Evolutionary conservation across 2,797 vertebrate species (phyloP).

Genomic region (Ibycter americanus): DNA sequence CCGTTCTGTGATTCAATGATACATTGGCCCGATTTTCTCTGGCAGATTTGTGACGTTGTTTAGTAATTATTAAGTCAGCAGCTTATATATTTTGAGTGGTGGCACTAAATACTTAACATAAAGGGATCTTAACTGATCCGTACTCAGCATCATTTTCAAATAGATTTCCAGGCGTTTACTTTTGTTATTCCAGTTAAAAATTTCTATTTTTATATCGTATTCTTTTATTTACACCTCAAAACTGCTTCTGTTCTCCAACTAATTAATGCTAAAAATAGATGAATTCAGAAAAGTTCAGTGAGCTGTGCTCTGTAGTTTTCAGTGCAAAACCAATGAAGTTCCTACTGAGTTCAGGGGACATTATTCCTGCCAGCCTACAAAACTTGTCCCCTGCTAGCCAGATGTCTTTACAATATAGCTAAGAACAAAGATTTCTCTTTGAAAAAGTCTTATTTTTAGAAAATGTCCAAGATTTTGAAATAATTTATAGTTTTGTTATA

Average conservation of each 20-base stretch:
- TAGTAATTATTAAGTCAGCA: not conserved
- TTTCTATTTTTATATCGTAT: not conserved
- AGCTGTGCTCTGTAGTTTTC: not conserved
- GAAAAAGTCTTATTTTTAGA: not conserved
- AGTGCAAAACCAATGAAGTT: not conserved
- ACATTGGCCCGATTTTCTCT: not conserved
- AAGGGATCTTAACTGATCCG: not conserved
- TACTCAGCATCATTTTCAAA: not conserved
- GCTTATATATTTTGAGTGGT: not conserved
- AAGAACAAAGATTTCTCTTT: not conserved
- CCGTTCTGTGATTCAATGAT: too few relatives aligned
- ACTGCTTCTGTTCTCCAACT: not conserved
- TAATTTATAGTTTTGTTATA: not conserved
- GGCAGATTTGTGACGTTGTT: not conserved
- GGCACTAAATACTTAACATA: not conserved
- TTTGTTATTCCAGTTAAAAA: not conserved
- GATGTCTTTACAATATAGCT: not conserved
- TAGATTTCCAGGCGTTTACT: not conserved
- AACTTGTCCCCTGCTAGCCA: not conserved
- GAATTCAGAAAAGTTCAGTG: not conserved
- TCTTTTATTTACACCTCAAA: not conserved
- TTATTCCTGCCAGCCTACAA: not conserved
- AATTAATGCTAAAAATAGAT: not conserved
- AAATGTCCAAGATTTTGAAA: not conserved
- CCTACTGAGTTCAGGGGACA: not conserved